A percentile compares a stretch with the other conserved stretches of the same genome.
phyloP scores from a whole-genome alignment of 2,797 vertebrate genomes.

The Pterois miles region DNA sequence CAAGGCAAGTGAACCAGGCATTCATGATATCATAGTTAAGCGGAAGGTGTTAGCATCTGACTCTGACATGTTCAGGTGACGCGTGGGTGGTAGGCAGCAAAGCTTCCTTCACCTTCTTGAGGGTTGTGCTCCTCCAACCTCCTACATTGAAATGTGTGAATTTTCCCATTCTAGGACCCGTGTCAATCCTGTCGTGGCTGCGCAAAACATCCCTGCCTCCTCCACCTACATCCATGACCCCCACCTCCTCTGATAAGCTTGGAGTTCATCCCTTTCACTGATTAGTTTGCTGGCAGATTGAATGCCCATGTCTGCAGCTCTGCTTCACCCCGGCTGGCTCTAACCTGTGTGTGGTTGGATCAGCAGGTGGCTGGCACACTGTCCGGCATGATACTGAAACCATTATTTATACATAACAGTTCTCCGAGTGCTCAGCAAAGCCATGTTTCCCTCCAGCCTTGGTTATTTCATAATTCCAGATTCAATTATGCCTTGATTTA shows the following conservation, averaged over 20 bases:
- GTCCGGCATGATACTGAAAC: constrained; percentile 76
- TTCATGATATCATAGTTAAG: constrained; percentile 74
- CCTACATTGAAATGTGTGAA: constrained; percentile 66
- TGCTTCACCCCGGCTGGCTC: constrained; percentile 70
- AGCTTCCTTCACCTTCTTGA: constrained; percentile 74
- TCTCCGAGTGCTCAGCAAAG: constrained; percentile 47
- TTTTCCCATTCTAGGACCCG: constrained; percentile 66
- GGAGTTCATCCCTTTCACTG: constrained; percentile 80
- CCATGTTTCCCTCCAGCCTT: constrained; percentile 23
- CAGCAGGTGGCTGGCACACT: constrained; percentile 76
- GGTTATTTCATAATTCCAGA: constrained; percentile 34
- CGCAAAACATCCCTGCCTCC: constrained; percentile 75
- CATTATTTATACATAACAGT: constrained; percentile 76
- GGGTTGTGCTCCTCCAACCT: constrained; percentile 75
- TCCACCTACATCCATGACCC: constrained; percentile 80
- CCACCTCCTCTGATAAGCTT: constrained; percentile 67
- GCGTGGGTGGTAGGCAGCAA: constrained; percentile 70
- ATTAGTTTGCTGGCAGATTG: constrained; percentile 83
- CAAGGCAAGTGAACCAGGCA: constrained; percentile 61
- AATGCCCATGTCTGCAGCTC: constrained; percentile 74
- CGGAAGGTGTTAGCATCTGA: constrained; percentile 66
- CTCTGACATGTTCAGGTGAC: constrained; percentile 64
- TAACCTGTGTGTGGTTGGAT: constrained; percentile 75
- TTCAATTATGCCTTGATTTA: constrained; percentile 15
- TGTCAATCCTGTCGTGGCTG: constrained; percentile 71